Base-by-base conservation (phyloP, 1,140 invertebrate species). In the Zaprionus africanus region DNA sequence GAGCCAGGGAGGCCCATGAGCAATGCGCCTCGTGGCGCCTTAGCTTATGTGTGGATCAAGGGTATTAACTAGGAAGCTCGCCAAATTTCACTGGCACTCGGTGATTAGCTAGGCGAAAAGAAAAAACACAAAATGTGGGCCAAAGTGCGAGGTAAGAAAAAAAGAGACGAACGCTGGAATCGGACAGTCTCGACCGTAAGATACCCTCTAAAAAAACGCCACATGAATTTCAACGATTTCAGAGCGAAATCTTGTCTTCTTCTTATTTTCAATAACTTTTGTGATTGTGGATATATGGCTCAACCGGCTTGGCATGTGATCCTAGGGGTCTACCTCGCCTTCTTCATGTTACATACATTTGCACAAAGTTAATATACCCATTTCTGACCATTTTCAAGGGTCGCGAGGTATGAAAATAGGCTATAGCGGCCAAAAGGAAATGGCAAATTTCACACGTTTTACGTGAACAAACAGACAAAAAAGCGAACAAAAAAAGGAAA, bases 401-500 rank as follows among this genome's bases (percentile, higher is more conserved):
- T 31, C 11, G 36, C 58, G 28, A 2, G 28, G 28, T 31, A 31
- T 31, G 9, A 11, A 31, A 31, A 31, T 43, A 43, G 41, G 41
- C 38, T 49, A 41, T 26, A 64, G 51, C 31, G 41, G 38, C 61
- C 31, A 36, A 56, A 62, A 46, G 59, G 58, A 78, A 77, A 73
- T 73, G 58, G 49, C 69, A 78, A 78, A 75, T 78, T 78, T 78
- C 71, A 69, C 76, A 75, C 76, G 64, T 69, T 68, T 53, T 65
- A 61, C 22, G 51, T 74, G 71, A 68, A 58, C 60, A 51, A 59
- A 70, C 53, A 46, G 70, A 46, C 56, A 49, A 64, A 51, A 17
- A 31, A 38, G n/a, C 28, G 0, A 24, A 56, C n/a, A 17, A n/a
- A n/a, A 9, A 2, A 43, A 6, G 41, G 6, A 17, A n/a, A 17